Base-by-base conservation (phyloP, 1,140 invertebrate species). In the Apis cerana region DNA sequence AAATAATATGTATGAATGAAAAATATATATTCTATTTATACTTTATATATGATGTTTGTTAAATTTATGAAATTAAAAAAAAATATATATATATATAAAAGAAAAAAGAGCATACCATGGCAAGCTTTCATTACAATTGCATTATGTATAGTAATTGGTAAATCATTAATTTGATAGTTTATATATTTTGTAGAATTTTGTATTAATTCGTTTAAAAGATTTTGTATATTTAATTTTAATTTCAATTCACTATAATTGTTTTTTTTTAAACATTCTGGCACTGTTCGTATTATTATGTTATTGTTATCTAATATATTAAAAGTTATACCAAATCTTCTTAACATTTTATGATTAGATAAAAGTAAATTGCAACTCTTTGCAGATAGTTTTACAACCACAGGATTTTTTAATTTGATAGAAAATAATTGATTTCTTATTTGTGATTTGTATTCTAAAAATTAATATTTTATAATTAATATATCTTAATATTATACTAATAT, bases 51-150 rank as follows among this genome's bases (percentile, higher is more conserved):
- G 58, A 75, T 52, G 21, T 68, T 78, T 48, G 56, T 71, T 52
- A 74, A 62, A 59, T 54, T n/a, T 68, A n/a, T 27, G 8, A 43
- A 48, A 19, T 68, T 50, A 48, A 13, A 48, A 52, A 48, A 13
- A 48, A 52, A 68, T 43, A 21, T 19, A 54, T 13, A 54, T 43
- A 43, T 7, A 43, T 43, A 43, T 43, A 5, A 13, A 54, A 52
- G 33, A n/a, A 70, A 1, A 56, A 54, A 67, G 48, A 70, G 75
- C 78, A 61, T 92, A 94, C 94, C 93, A 72, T 89, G 93, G 86
- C 94, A 94, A 67, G 94, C 94, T 87, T 94, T 93, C 11, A 89
- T 91, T 52, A 93, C 93, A 59, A 94, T 91, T 10, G 91, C 93
- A 69, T 92, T 89, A 82, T 93, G 91, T 75, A 94, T 93, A 12